Evolutionary conservation across 2,888 invertebrate species (phyloP), one percentile per base, ranked within the genome.

Genomic region (Drosophila vallismaia): DNA sequence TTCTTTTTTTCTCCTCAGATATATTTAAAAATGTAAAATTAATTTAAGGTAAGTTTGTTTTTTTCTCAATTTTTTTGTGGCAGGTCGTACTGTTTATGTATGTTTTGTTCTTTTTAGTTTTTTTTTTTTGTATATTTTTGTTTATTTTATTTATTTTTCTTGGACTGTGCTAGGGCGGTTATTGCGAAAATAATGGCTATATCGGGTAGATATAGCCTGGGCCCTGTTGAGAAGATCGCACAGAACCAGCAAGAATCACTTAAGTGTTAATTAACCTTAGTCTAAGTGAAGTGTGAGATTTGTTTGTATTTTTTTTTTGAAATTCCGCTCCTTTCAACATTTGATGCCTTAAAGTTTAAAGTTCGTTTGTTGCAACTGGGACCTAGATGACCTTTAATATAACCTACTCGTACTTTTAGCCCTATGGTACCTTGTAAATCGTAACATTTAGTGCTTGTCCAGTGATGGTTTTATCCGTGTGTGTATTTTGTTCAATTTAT

Each of bases 391-490:
- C 63, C 68, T 67, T 57, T 76, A 59, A 64, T 71, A 57, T 79
- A 68, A 69, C 58, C 58, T 56, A 63, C 63, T 58, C 75, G 19
- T 19, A 19, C 19, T 19, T 54, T 46, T 48, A 53, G 56, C 53
- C 38, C 46, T 73, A 60, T 36, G 46, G 44, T 56, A 64, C 45
- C 31, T 73, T 80, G 64, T 83, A 79, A 83, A 73, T 81, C 69
- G 84, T 81, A 86, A 86, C 86, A 82, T 83, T 83, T 71, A 86
- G 81, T 81, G 86, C 81, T 73, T 51, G 55, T 79, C 59, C 59
- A 40, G 50, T 62, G 69, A 75, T 59, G 57, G 71, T 60, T 58
- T 29, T 69, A 38, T 59, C 29, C 69, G 48, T 67, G 54, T 62
- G 68, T 53, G 8, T 51, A 38, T 45, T 45, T 62, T 33, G 14